Conservation (phyloP, 2,113 vertebrate genomes). For the Brienomyrus brachyistius region DNA sequence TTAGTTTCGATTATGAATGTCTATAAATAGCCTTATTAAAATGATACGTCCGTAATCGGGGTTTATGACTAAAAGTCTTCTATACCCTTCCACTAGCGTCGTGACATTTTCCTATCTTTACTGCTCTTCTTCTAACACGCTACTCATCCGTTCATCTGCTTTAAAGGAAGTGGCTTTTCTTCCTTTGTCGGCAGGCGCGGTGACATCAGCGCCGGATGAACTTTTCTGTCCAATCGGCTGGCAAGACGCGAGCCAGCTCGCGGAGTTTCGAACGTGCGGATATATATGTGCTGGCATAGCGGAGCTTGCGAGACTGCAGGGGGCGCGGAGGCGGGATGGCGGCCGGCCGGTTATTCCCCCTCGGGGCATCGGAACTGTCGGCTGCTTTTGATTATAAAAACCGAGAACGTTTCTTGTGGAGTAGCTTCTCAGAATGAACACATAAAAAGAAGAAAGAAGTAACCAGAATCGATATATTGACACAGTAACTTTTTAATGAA, state of each 20-base stretch:
- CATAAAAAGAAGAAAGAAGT: background rate
- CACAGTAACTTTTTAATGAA: background rate
- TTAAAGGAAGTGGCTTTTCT: slow-evolving; percentile 59
- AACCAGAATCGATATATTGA: background rate
- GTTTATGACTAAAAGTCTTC: slow-evolving; percentile 12
- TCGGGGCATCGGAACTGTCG: background rate
- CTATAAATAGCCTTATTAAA: background rate
- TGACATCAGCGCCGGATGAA: slow-evolving; percentile 23
- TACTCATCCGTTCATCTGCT: slow-evolving; percentile 23
- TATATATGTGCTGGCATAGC: background rate
- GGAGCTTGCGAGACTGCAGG: background rate
- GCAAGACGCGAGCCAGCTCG: background rate
- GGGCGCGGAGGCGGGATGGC: background rate
- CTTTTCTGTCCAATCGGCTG: slow-evolving; percentile 26
- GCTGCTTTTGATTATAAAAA: background rate
- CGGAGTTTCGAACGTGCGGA: background rate
- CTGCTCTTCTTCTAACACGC: slow-evolving; percentile 21
- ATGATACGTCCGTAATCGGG: background rate
- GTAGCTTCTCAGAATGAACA: background rate
- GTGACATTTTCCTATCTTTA: slow-evolving; percentile 51
- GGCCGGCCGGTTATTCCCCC: background rate
- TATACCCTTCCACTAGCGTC: slow-evolving; percentile 17
- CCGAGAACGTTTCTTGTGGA: background rate
- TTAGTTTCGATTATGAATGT: background rate
- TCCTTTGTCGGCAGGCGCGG: background rate